These are phyloP conservation scores for Glyphotaelius pellucidus DNA, from an alignment of 2,888 invertebrate species.

Conservation along the genomic window DNA sequence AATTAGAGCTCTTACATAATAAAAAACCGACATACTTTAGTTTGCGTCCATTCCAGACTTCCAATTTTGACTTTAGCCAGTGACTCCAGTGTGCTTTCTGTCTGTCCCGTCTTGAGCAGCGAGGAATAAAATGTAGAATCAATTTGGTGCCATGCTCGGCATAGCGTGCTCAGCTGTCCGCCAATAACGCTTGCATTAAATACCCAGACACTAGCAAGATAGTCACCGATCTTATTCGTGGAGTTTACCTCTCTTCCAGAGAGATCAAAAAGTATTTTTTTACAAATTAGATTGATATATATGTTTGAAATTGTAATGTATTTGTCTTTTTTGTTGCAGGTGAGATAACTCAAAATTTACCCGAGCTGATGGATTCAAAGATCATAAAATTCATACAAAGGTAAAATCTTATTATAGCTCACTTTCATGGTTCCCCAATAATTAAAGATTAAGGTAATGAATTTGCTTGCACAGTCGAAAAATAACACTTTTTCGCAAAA, in stretches of 20 bases:
- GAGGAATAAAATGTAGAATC: no score
- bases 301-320: not conserved
- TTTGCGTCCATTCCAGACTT: no score
- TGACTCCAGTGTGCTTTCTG: no score
- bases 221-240: not conserved
- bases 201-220: not conserved
- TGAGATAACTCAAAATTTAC: not conserved
- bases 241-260: not conserved
- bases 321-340: not conserved
- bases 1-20: no score
- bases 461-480: no score
- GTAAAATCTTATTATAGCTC: not conserved
- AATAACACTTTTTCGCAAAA: no score
- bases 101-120: no score
- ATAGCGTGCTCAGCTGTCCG: no score
- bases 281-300: not conserved
- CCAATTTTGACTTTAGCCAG: no score
- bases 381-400: not conserved
- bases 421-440: not conserved
- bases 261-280: not conserved
- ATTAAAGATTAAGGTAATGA: not conserved
- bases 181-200: no score
- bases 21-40: no score
- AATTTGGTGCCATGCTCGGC: no score
- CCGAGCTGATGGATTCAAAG: not conserved